Evolutionary conservation across 1,140 invertebrate genomes (phyloP).

Genomic region (Sitodiplosis mosellana): DNA sequence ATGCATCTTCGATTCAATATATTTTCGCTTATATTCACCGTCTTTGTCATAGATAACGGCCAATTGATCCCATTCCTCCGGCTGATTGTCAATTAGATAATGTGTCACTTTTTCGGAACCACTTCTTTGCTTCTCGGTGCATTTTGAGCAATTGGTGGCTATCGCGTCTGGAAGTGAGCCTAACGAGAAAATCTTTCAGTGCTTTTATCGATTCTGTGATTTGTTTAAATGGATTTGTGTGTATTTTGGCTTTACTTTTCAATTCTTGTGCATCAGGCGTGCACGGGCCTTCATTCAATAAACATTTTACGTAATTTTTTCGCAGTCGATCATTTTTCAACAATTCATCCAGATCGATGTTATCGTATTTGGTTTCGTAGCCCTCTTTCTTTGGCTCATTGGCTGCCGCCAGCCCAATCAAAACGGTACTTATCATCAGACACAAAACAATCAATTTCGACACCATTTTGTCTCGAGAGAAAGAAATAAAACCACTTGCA

Average conservation of each 20-base stretch:
- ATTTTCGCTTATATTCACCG: slow-evolving; percentile 26
- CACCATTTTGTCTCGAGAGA: too few relatives aligned
- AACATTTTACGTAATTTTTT: slow-evolving; percentile 43
- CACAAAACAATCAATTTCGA: too few relatives aligned
- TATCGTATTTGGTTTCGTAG: slow-evolving; percentile 53
- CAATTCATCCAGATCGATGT: slow-evolving; percentile 46
- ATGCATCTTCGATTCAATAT: slow-evolving; percentile 3
- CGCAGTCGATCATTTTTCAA: slow-evolving; percentile 43
- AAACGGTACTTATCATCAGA: too few relatives aligned
- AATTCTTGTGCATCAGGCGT: slow-evolving; percentile 47
- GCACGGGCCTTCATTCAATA: slow-evolving; percentile 43
- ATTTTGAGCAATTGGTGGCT: slow-evolving; percentile 38
- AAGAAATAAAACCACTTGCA: too few relatives aligned
- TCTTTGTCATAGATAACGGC: slow-evolving; percentile 39
- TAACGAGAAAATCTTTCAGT: not conserved
- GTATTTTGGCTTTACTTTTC: slow-evolving; percentile 24
- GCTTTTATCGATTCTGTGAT: not conserved
- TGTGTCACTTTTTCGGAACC: slow-evolving; percentile 32
- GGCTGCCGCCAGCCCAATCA: too few relatives aligned
- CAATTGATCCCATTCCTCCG: slow-evolving; percentile 33
- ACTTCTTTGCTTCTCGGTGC: slow-evolving; percentile 34
- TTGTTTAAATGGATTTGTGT: not conserved
- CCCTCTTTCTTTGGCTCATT: slow-evolving; percentile 8
- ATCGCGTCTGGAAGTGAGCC: slow-evolving; percentile 44
- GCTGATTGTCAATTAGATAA: slow-evolving; percentile 31